phyloP scores from a whole-genome alignment of 2,113 vertebrate genomes.

The Sinocyclocheilus rhinocerous region DNA sequence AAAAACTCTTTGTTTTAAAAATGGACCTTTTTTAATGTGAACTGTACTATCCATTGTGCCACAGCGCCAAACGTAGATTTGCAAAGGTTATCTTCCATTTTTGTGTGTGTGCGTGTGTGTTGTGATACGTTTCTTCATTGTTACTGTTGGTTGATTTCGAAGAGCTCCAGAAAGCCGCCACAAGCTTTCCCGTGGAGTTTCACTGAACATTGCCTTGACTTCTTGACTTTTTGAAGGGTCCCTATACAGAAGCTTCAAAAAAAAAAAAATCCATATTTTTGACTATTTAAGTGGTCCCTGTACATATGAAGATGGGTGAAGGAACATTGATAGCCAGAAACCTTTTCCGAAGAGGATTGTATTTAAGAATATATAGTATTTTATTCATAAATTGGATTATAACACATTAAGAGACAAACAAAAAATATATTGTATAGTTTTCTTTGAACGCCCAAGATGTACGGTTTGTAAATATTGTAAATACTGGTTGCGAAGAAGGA shows the following conservation, averaged over 20 bases:
- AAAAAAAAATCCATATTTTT: constrained; percentile 94
- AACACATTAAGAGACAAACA: constrained; percentile 91
- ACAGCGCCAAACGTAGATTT: constrained; percentile 55
- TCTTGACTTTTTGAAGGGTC: constrained; percentile 88
- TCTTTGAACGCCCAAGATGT: constrained; percentile 87
- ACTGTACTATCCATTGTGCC: constrained; percentile 50
- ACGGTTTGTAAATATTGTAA: constrained; percentile 99
- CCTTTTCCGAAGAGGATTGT: constrained; percentile 99
- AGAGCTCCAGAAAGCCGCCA: constrained; percentile 82
- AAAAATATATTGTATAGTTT: constrained; percentile 90
- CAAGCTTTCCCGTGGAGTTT: constrained; percentile 82
- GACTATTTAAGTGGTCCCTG: constrained; percentile 92
- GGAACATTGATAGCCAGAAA: constrained; percentile 86
- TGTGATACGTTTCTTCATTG: constrained; percentile 75
- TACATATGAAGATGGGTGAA: constrained; percentile 91
- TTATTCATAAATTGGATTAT: constrained; percentile 92
- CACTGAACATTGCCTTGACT: constrained; percentile 94
- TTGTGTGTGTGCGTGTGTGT: constrained; percentile 55
- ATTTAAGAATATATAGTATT: constrained; percentile 94
- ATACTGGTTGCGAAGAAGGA: constrained; percentile 89
- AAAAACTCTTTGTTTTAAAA: constrained; percentile 13
- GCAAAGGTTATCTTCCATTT: constrained; percentile 55
- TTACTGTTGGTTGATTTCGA: constrained; percentile 76
- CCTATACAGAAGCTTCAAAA: constrained; percentile 82
- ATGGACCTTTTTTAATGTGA: constrained; percentile 6